Conservation (phyloP, 2,888 invertebrate species). For the Dioctria linearis region DNA sequence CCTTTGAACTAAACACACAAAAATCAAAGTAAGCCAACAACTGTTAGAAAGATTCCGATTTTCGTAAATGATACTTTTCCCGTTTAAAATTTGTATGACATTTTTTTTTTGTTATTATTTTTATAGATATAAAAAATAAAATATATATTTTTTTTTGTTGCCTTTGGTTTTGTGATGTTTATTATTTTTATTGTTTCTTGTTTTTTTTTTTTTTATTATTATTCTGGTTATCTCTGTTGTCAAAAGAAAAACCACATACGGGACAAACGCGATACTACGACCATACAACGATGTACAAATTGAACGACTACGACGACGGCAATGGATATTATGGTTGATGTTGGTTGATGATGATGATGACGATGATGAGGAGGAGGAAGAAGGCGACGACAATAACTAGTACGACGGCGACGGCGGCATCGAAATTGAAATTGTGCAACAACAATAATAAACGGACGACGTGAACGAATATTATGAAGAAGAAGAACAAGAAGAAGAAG, state of each 20-base stretch:
- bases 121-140: neutral
- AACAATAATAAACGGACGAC: neutral
- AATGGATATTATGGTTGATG: too few relatives aligned
- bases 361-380: neutral
- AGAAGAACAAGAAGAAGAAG: neutral
- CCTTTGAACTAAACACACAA: neutral
- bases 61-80: neutral
- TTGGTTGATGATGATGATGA: neutral
- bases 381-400: neutral
- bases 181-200: slow-evolving; percentile 13
- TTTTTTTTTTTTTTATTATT: slow-evolving; percentile 8
- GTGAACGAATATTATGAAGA: neutral
- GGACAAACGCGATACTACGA: slow-evolving; percentile 23
- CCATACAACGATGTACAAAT: slow-evolving; percentile 36
- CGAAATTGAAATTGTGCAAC: neutral
- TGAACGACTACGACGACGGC: slow-evolving; percentile 19
- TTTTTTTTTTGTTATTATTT: neutral
- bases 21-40: neutral
- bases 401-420: neutral
- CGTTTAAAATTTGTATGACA: neutral
- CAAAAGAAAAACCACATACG: slow-evolving; percentile 25
- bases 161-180: slow-evolving; percentile 20
- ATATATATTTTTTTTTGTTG: neutral
- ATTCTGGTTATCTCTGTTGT: slow-evolving; percentile 8
- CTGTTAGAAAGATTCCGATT: neutral